phyloP scores from a whole-genome alignment of 2,797 vertebrate species.

The Notamacropus eugenii region DNA sequence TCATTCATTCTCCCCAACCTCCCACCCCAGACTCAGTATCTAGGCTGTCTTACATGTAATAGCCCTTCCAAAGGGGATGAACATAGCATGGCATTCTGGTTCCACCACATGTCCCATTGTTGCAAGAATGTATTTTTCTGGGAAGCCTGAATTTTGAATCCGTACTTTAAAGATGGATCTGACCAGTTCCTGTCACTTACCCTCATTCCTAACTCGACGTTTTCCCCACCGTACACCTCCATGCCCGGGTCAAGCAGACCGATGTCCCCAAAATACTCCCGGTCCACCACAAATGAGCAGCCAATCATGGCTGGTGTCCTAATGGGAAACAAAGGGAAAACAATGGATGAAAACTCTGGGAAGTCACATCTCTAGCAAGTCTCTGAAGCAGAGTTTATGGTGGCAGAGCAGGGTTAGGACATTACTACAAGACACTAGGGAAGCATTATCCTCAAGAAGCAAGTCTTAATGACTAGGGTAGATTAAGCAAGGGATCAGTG shows the following conservation, averaged over 20 bases:
- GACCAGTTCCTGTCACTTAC: conserved; percentile 85
- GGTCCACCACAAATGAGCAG: conserved; percentile 97
- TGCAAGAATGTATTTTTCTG: not conserved
- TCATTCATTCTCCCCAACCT: not conserved
- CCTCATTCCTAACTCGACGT: conserved; percentile 98
- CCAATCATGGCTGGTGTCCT: conserved; percentile 99
- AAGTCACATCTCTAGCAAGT: not conserved
- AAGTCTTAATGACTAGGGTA: not conserved
- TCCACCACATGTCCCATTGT: not conserved
- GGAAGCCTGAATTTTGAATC: not conserved
- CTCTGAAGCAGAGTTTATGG: not conserved
- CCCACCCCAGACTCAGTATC: not conserved
- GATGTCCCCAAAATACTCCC: conserved; percentile 97
- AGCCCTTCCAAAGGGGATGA: not conserved
- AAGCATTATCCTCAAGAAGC: not conserved
- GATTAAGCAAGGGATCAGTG: not conserved
- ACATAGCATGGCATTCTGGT: not conserved
- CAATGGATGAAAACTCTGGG: not conserved
- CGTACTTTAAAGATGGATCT: not conserved
- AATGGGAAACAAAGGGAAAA: conserved; percentile 41
- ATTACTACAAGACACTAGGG: not conserved
- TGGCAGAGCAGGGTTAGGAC: not conserved
- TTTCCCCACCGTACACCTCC: conserved; percentile 99
- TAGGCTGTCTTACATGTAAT: not conserved
- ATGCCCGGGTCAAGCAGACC: conserved; percentile 97